Evolutionary conservation across 2,113 vertebrate species (phyloP).

Genomic region (Crotalus helleri): DNA sequence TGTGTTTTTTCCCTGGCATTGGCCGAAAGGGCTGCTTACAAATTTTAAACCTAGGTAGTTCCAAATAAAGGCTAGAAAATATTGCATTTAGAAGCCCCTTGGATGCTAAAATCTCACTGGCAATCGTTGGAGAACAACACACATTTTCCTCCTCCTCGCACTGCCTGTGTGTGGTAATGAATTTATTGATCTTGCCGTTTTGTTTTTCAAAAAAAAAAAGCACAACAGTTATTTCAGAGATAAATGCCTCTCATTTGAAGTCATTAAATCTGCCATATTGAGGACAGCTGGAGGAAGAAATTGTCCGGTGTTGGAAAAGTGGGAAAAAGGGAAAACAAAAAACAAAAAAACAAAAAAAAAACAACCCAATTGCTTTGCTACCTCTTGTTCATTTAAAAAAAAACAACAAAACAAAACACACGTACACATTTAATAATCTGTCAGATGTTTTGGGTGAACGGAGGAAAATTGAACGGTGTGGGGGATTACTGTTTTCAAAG

Average conservation of each 20-base stretch:
- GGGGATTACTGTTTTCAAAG: not conserved
- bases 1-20: not conserved
- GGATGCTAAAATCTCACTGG: slow-evolving; percentile 4
- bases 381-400: slow-evolving; percentile 3
- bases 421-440: not conserved
- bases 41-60: not conserved
- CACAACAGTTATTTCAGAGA: slow-evolving; percentile 68
- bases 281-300: slow-evolving; percentile 56
- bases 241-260: slow-evolving; percentile 66
- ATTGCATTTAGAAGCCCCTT: not conserved
- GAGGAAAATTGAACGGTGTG: not conserved
- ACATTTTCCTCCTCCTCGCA: not conserved
- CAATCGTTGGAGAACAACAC: slow-evolving; percentile 30
- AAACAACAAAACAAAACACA: not conserved
- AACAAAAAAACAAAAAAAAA: not conserved
- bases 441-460: not conserved
- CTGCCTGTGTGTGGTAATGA: slow-evolving; percentile 59
- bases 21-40: not conserved
- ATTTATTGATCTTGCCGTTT: slow-evolving; percentile 67
- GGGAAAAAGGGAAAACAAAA: not conserved
- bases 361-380: not conserved
- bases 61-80: not conserved
- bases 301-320: not conserved
- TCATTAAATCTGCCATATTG: slow-evolving; percentile 65
- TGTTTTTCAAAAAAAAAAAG: not conserved